Evolutionary conservation across 2,797 vertebrate genomes (phyloP).

Genomic region (Adrianichthys oophorus): DNA sequence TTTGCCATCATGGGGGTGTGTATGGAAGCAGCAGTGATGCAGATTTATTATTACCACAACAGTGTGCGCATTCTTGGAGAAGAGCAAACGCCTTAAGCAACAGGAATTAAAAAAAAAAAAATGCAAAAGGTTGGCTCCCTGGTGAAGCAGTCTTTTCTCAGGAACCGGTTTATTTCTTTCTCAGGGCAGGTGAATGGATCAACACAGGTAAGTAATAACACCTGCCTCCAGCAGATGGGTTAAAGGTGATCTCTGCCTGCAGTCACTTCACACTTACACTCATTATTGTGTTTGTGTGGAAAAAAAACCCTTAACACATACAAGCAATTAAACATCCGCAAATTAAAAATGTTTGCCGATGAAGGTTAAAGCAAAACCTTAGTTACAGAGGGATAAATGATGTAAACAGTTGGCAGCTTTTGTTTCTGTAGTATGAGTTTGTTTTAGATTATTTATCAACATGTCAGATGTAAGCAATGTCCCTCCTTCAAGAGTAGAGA

Average conservation of each 20-base stretch:
- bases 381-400: conserved; percentile 18
- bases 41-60: no score
- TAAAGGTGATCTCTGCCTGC: conserved; percentile 15
- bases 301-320: conserved; percentile 2
- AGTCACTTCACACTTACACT: conserved; percentile 17
- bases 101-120: conserved; percentile 11
- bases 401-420: conserved; percentile 30
- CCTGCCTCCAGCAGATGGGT: conserved; percentile 49
- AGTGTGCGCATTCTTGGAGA: neutral
- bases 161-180: conserved; percentile 49
- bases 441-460: conserved; percentile 12
- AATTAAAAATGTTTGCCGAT: conserved; percentile 32
- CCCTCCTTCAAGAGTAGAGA: no score
- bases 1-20: no score
- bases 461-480: neutral
- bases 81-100: neutral
- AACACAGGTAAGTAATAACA: conserved; percentile 36
- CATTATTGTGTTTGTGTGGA: conserved; percentile 18
- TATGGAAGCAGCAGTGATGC: no score
- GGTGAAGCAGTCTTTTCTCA: conserved; percentile 12
- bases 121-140: neutral
- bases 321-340: conserved; percentile 27
- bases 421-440: conserved; percentile 24
- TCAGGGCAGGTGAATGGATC: conserved; percentile 34
- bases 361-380: conserved; percentile 44